phyloP scores from a whole-genome alignment of 2,888 invertebrate genomes.

The Agrochola lota region DNA sequence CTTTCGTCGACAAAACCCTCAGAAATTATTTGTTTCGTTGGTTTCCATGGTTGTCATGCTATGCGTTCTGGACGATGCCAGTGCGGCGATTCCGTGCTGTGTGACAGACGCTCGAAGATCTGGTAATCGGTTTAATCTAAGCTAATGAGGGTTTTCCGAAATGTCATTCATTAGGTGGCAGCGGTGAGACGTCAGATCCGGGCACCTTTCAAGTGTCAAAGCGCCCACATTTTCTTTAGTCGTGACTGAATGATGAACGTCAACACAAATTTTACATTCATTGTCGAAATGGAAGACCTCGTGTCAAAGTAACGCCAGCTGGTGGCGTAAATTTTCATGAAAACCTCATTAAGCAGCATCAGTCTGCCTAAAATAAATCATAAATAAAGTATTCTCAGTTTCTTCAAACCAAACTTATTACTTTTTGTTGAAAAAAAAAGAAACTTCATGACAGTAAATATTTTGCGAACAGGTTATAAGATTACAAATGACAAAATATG shows the following conservation, averaged over 20 bases:
- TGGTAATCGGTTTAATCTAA: too few species aligned
- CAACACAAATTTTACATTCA: neutral
- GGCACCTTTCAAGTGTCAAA: neutral
- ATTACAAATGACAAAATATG: conserved; percentile 1
- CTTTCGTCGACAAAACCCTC: too few species aligned
- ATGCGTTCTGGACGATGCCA: too few species aligned
- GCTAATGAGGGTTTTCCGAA: neutral
- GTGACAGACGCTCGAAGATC: neutral
- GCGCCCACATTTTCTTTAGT: neutral
- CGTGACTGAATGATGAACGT: neutral
- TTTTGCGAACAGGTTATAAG: neutral
- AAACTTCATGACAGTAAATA: neutral
- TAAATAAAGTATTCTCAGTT: neutral
- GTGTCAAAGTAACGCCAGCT: neutral
- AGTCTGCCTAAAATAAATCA: neutral
- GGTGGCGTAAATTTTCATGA: neutral
- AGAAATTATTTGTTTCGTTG: too few species aligned
- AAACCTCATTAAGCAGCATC: neutral
- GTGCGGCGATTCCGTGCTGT: neutral
- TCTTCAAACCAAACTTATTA: neutral
- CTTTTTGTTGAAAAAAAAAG: neutral
- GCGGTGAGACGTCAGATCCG: neutral
- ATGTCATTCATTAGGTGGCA: neutral
- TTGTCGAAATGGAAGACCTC: neutral
- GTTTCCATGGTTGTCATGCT: too few species aligned